Evolutionary conservation across 2,797 vertebrate species (phyloP).

Genomic region (Hirundo rustica): DNA sequence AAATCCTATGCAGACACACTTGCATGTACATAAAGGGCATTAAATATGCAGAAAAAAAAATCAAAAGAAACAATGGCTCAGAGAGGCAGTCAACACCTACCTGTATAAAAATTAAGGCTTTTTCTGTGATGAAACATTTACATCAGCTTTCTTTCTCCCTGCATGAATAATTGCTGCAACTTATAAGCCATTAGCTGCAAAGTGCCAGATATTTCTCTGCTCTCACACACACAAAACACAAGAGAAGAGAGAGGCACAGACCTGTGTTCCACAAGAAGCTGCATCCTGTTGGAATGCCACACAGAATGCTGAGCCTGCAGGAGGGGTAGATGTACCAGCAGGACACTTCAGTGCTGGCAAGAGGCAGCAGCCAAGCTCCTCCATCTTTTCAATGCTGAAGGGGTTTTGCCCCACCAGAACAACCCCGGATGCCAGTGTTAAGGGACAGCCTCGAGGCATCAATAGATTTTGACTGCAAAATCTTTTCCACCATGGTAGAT

Average conservation of each 20-base stretch:
- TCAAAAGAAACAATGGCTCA: neutral
- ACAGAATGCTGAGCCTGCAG: neutral
- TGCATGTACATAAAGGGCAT: neutral
- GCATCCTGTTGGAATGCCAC: neutral
- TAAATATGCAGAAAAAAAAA: neutral
- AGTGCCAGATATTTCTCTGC: neutral
- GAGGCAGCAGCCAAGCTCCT: neutral
- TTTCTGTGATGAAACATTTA: neutral
- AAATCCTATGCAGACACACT: neutral
- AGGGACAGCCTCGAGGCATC: neutral
- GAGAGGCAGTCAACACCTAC: neutral
- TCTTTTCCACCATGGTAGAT: neutral
- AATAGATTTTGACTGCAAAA: neutral
- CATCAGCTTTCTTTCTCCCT: neutral
- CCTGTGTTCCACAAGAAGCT: neutral
- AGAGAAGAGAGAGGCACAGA: neutral
- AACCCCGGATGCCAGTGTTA: neutral
- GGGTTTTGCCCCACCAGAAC: neutral
- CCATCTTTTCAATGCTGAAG: neutral
- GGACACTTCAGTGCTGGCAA: neutral
- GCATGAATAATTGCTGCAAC: neutral
- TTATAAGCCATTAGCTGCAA: neutral
- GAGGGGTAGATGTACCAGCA: fast-evolving
- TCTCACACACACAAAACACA: neutral
- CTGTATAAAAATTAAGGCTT: neutral